Conservation (phyloP, 2,113 vertebrate species). For the Heptranchias perlo region DNA sequence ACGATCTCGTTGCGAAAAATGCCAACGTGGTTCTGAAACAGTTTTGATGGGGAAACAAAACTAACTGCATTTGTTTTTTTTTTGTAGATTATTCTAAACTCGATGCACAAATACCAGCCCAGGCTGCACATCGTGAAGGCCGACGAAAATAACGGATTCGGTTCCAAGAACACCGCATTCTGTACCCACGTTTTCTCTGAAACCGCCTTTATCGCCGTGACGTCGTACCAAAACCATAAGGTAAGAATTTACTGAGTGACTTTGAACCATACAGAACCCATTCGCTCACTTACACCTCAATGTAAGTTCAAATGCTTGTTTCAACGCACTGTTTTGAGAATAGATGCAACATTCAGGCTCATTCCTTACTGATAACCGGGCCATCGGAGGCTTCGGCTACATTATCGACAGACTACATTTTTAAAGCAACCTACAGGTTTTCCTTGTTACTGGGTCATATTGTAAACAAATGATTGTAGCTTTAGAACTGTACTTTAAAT, state of each 20-base stretch:
- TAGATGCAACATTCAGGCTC: not conserved
- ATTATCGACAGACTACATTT: not conserved
- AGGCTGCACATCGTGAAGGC: constrained; percentile 97
- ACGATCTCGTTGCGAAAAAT: not conserved
- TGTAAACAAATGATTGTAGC: not conserved
- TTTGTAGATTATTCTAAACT: constrained; percentile 90
- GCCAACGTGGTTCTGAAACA: not conserved
- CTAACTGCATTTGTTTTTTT: constrained; percentile 22
- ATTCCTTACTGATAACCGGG: not conserved
- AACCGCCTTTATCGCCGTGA: constrained; percentile 92
- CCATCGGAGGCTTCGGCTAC: not conserved
- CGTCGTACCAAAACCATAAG: constrained; percentile 98
- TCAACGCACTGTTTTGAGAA: not conserved
- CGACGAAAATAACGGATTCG: constrained; percentile 96
- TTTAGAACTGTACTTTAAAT: not conserved
- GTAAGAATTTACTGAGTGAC: constrained; percentile 51
- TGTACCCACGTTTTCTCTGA: constrained; percentile 95
- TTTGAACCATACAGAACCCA: not conserved
- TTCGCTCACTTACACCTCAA: not conserved
- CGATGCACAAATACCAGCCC: constrained; percentile 98
- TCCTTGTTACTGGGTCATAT: not conserved
- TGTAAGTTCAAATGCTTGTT: not conserved
- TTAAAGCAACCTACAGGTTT: not conserved
- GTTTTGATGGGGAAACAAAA: not conserved
- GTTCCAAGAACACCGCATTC: constrained; percentile 96